Conservation (phyloP, 1,140 invertebrate genomes). For the Calliopsis andreniformis region DNA sequence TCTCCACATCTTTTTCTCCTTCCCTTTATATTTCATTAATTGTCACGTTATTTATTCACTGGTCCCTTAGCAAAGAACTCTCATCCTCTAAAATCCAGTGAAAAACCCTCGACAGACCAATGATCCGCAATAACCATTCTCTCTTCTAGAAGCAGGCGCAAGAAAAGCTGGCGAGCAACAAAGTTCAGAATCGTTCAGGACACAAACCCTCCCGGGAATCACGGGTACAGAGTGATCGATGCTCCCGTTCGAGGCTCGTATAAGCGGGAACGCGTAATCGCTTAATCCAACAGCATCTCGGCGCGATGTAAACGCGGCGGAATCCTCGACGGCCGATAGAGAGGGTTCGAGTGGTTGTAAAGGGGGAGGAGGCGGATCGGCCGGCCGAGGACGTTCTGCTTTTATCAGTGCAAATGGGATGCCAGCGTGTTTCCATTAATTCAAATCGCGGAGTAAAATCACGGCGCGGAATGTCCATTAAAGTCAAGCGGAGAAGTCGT, state of each 20-base stretch:
- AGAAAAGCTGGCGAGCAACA: background rate
- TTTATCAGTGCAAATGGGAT: slow-evolving; percentile 63
- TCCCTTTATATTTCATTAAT: background rate
- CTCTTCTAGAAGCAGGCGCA: too few species aligned
- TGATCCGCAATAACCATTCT: too few species aligned
- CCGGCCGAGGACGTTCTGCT: slow-evolving; percentile 53
- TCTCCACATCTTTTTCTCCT: background rate
- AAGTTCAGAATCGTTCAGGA: background rate
- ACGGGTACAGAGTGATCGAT: slow-evolving; percentile 44
- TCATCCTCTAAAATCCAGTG: too few species aligned
- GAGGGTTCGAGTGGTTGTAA: slow-evolving; percentile 28
- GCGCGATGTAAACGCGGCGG: slow-evolving; percentile 47
- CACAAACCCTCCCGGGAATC: slow-evolving; percentile 6
- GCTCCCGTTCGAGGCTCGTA: slow-evolving; percentile 16
- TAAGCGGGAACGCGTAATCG: slow-evolving; percentile 50
- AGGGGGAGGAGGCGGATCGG: slow-evolving; percentile 12
- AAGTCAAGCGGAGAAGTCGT: slow-evolving; percentile 61
- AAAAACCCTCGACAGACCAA: too few species aligned
- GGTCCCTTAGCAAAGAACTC: too few species aligned
- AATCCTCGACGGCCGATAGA: slow-evolving; percentile 39
- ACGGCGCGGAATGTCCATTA: slow-evolving; percentile 63
- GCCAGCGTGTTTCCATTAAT: slow-evolving; percentile 67
- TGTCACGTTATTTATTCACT: too few species aligned
- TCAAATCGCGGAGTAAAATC: slow-evolving; percentile 64
- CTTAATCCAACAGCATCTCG: slow-evolving; percentile 54